Base-by-base conservation (phyloP, 2,888 invertebrate genomes). In the Caenorhabditis sp. region DNA sequence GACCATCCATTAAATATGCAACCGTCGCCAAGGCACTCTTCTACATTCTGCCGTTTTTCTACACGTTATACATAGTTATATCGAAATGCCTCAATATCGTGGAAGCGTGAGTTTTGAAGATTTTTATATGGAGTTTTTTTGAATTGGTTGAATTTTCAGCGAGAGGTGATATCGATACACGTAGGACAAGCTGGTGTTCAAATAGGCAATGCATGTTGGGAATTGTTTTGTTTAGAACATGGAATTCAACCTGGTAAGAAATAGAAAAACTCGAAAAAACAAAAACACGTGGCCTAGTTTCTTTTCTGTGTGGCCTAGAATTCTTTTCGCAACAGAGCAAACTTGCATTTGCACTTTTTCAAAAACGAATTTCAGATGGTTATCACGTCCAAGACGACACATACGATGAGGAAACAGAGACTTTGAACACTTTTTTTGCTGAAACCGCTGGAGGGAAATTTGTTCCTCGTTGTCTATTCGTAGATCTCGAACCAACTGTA, bases 381-480 rank as follows among this genome's bases (percentile, higher is more conserved):
- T 77, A 79, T 20, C 77, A 76, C 52, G 62, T 79, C 10, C 75
- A 78, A 27, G 82, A 82, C 52, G 75, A 70, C 50, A 52, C 66
- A 12, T 83, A 89, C 58, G 90, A 89, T 25, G 88, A 88, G 12
- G 89, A 94, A 69, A 95, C 95, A 90, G 93, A 85, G 90, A 94
- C 94, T 73, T 95, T 95, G 91, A 95, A 95, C 91, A 96, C 90
- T 26, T 90, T 90, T 86, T 90, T 91, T 87, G 89, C 89, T 77
- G 95, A 96, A 90, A 97, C 95, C 66, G 78, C 76, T 63, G 93
- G 95, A 56, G 96, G 96, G 14, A 83, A 83, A 60, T 73, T 78
- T 53, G 82, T 82, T 12, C 82, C 82, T 7, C 67, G 83, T 1
- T 77, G 77, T 36, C 72, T 82, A 12, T 81, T 83, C 38, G 78